Evolutionary conservation across 1,140 invertebrate species (phyloP), one percentile per base, ranked within the genome.

Genomic region (Diachasmimorpha longicaudata): DNA sequence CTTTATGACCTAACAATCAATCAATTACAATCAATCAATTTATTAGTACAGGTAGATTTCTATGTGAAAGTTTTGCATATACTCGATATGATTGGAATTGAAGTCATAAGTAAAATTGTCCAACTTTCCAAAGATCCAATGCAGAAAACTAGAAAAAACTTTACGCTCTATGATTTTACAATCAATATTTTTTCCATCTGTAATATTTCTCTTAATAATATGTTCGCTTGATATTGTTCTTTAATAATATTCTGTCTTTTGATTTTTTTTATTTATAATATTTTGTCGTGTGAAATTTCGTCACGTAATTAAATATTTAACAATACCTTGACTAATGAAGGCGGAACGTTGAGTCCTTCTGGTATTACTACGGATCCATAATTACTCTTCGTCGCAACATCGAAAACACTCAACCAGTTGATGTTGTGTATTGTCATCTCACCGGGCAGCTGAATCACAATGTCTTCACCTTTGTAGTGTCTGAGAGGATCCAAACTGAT

Each of bases 341-440:
- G 96, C 14, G 96, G 96, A 46, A 98, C 95, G 87, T 96, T 97
- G 10, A 97, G 87, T 36, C 92, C 92, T 83, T 95, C 93, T 0
- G 94, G 93, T 82, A 98, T 93, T 2, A 95, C 92, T 23, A 96
- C 92, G 52, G 94, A 93, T 36, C 94, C 96, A 77, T 93, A 94
- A 84, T 94, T 94, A 70, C 93, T 90, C 71, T 93, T 92, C 9
- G 90, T 91, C 36, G 91, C 91, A 21, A 93, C 87, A 89, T 97
- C 95, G 80, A 91, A 97, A 44, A 97, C 87, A 79, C 94, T 94
- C 8, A 96, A 90, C 96, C 96, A 98, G 83, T 96, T 93, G 36
- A 97, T 93, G 76, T 94, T 93, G 83, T 95, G 95, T 46, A 97
- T 92, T 0, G 95, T 96, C 78, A 93, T 90, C 42, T 95, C 95